Base-by-base conservation (phyloP, 2,888 invertebrate species). In the Phortica okadai region DNA sequence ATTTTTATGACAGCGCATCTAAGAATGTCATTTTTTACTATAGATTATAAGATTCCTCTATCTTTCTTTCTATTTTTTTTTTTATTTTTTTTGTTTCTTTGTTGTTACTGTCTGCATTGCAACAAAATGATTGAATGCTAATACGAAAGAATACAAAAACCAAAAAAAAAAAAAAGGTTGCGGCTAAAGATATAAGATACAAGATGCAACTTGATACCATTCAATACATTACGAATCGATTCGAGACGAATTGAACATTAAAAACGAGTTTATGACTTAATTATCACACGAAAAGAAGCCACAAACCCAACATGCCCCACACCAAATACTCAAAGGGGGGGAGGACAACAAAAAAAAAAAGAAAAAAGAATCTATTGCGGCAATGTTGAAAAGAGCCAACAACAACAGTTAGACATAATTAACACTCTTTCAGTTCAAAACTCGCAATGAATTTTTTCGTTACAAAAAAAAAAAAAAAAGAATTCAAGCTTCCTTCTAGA, bases 251-350 rank as follows among this genome's bases (percentile, higher is more conserved):
- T 59, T 59, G 59, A 59, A 59, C 25, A 62, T 59, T 25, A 62
- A 62, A 62, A 62, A 62, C 62, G 62, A 62, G 62, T 62, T 62
- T 62, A 62, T 62, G 62, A 62, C 62, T 62, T 62, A 62, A 62
- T 62, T 62, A 62, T 62, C 62, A 62, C 62, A 62, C 56, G 56
- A 56, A 56, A 56, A 56, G 25, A 16, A 62, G 21, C 62, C 10
- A 50, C 62, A 25, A 62, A 62, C 62, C 16, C 56, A 56, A 56
- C 56, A 6, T 33, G 33, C 33, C 33, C 33, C 33, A 33, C 33
- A 33, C 33, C 1, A 33, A 1, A 33, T 3, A 33, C 33, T 2
- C 33, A 33, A 33, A 33, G 3, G 3, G 3, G 3, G 3, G 33
- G 33, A 3, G 33, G 33, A 3, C 33, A 33, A 33, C 33, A 33